These are phyloP conservation scores for Tachina lurida DNA, from an alignment of 2,888 invertebrate species.

Conservation along the genomic window DNA sequence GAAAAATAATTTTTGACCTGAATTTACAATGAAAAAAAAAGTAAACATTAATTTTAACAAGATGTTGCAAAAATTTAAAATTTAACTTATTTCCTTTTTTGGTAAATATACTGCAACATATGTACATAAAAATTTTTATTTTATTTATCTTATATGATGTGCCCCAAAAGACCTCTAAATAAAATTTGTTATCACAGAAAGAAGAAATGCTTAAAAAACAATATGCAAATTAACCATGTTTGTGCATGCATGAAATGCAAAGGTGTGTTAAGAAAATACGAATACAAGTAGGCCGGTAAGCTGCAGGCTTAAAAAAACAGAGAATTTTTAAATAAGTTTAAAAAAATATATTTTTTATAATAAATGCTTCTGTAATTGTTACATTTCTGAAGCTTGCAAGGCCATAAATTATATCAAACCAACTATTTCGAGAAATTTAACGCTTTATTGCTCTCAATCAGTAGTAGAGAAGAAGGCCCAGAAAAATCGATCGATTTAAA, in stretches of 20 bases:
- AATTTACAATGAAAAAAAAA: not conserved
- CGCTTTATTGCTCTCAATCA: too few species aligned
- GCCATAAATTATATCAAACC: too few species aligned
- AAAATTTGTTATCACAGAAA: conserved; percentile 41
- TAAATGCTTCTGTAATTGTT: too few species aligned
- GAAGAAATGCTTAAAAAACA: conserved; percentile 13
- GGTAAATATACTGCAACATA: conserved; percentile 28
- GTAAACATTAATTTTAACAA: not conserved
- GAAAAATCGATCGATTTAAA: too few species aligned
- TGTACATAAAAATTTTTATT: not conserved
- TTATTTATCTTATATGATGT: conserved; percentile 32
- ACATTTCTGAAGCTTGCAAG: too few species aligned
- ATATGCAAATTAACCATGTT: conserved; percentile 59
- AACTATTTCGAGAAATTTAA: too few species aligned
- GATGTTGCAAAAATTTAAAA: too few species aligned
- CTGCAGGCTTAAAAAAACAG: not conserved
- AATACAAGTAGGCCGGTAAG: conserved; percentile 1
- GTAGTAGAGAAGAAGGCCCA: too few species aligned
- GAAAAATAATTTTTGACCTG: not conserved
- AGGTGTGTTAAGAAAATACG: not conserved
- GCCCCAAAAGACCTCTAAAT: conserved; percentile 65
- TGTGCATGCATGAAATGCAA: not conserved
- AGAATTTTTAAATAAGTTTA: too few species aligned
- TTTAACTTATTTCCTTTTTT: not conserved
- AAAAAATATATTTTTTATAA: too few species aligned